These are phyloP conservation scores for Heterodera schachtii DNA, from an alignment of 1,140 invertebrate species.

Conservation along the genomic window DNA sequence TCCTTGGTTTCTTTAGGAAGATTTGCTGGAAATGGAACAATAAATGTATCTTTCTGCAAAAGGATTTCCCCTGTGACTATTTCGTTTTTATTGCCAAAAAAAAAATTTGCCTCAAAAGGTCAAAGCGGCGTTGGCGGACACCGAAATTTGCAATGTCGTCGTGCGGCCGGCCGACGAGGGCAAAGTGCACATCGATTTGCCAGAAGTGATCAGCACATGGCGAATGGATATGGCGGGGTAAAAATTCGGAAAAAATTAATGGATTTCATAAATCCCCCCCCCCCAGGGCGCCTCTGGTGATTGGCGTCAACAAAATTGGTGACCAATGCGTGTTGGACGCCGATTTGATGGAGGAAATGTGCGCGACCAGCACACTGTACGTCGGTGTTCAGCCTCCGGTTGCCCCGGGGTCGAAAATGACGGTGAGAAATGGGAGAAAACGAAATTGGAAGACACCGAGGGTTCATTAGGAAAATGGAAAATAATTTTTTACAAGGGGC, in stretches of 20 bases:
- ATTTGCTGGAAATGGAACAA: too few species aligned
- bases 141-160: conserved; percentile 42
- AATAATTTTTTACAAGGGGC: too few species aligned
- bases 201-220: conserved; percentile 40
- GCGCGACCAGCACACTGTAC: conserved; percentile 34
- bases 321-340: conserved; percentile 33
- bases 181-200: conserved; percentile 42
- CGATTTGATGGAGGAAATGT: conserved; percentile 34
- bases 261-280: conserved; percentile 15
- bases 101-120: conserved; percentile 19
- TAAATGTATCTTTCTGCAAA: too few species aligned
- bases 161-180: conserved; percentile 43
- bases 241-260: conserved; percentile 13
- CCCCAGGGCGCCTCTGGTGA: conserved; percentile 33
- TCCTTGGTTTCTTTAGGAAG: too few species aligned
- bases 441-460: too few species aligned
- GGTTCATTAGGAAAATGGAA: too few species aligned
- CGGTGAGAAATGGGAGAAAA: neutral
- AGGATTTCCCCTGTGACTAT: too few species aligned
- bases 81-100: too few species aligned
- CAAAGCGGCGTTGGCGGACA: conserved; percentile 38
- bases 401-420: neutral
- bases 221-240: conserved; percentile 33
- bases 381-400: conserved; percentile 32
- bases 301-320: conserved; percentile 38